These are phyloP conservation scores for Scolanthus callimorphus DNA, from an alignment of 92 coral and sea anemone species.

Conservation along the genomic window DNA sequence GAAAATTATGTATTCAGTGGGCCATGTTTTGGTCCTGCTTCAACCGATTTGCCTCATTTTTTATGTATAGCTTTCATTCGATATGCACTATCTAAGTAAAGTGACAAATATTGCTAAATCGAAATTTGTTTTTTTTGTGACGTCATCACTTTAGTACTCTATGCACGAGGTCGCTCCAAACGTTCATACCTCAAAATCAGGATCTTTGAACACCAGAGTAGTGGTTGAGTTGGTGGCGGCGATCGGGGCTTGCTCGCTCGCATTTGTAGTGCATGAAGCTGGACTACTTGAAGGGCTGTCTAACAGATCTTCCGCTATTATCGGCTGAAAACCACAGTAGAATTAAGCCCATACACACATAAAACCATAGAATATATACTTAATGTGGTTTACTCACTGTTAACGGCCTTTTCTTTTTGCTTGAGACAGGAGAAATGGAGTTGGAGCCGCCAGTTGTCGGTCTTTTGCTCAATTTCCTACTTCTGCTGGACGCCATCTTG, in stretches of 20 bases:
- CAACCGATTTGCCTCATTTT: no score
- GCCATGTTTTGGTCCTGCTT: no score
- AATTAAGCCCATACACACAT: no score
- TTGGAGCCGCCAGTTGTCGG: slow-evolving; percentile 77
- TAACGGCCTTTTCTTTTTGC: slow-evolving; percentile 75
- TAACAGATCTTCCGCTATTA: slow-evolving; percentile 75
- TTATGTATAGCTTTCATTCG: no score
- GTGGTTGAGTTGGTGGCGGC: slow-evolving; percentile 37
- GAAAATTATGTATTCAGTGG: no score
- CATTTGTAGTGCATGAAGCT: slow-evolving; percentile 74
- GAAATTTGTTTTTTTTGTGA: no score
- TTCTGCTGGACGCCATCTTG: slow-evolving; percentile 92
- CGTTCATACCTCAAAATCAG: slow-evolving; percentile 75
- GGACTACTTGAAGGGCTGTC: slow-evolving; percentile 92
- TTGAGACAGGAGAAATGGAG: slow-evolving; percentile 41
- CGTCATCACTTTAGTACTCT: no score
- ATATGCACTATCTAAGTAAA: no score
- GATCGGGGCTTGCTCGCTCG: slow-evolving; percentile 68
- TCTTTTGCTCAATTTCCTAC: slow-evolving; percentile 58
- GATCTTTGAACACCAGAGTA: slow-evolving; percentile 74
- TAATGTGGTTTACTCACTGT: no score
- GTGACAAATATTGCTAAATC: no score
- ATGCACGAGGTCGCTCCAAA: not conserved
- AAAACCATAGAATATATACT: no score
- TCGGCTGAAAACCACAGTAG: no score